Conservation (phyloP, 30 jellyfish, hydroid and myxozoan species). For the Cassiopea andromeda region DNA sequence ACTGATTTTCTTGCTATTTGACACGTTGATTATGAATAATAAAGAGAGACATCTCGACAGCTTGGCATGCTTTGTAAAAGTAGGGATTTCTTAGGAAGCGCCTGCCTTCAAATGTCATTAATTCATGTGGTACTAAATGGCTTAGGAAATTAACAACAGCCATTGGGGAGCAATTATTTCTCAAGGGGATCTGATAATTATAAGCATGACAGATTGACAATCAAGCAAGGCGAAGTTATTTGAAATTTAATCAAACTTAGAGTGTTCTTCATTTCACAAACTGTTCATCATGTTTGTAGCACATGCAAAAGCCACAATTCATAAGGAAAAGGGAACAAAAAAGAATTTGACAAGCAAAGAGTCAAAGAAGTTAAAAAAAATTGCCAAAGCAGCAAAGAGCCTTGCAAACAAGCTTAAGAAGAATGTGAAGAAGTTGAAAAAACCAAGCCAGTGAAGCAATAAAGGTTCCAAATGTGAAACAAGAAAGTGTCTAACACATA, state of each 20-base stretch:
- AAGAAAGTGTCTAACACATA: no score
- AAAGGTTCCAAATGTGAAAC: no score
- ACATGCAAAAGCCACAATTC: conserved; percentile 76
- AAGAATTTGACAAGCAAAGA: conserved; percentile 11
- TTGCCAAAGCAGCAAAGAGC: conserved; percentile 48
- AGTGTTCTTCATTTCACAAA: not conserved
- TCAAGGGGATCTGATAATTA: not conserved
- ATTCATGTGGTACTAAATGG: not conserved
- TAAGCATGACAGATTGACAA: not conserved
- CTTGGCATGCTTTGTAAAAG: not conserved
- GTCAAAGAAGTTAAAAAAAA: conserved; percentile 46
- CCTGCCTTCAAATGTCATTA: not conserved
- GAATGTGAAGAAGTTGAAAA: conserved; percentile 37
- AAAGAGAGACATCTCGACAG: not conserved
- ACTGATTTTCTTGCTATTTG: not conserved
- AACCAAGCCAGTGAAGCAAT: conserved; percentile 16
- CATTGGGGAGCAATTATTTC: not conserved
- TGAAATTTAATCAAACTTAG: not conserved
- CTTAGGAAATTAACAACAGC: not conserved
- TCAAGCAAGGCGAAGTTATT: not conserved
- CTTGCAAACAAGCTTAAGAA: conserved; percentile 21
- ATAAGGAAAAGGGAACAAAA: conserved; percentile 59
- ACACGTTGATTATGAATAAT: not conserved
- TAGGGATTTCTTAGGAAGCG: not conserved
- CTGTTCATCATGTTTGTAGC: conserved; percentile 36